Evolutionary conservation across 2,888 invertebrate genomes (phyloP), one percentile per base, ranked within the genome.

Genomic region (Dioctria rufipes): DNA sequence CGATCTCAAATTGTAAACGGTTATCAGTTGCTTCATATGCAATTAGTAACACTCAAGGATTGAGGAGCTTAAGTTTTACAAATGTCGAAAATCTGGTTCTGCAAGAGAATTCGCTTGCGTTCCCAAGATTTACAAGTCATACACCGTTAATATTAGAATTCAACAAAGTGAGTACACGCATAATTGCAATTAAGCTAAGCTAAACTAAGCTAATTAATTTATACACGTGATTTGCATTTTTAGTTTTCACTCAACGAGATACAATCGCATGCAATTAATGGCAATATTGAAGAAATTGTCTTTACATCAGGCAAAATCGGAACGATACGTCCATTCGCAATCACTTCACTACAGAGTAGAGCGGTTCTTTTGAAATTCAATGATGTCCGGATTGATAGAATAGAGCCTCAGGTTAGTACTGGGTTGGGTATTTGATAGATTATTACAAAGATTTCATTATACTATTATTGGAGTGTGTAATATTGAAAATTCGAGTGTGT

Each of bases 291-390:
- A 85, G 92, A 92, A 84, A 92, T 95, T 83, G 88, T 90, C 80
- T 92, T 96, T 82, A 91, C 91, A 80, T 90, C 92, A 83, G 92
- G 93, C 73, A 90, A 88, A 81, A 91, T 96, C 80, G 91, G 91
- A 40, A 90, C 90, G 80, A 90, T 95, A 81, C 91, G 91, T 84
- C 92, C 95, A 0, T 95, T 94, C 87, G 94, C 95, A 0, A 94
- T 96, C 86, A 93, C 94, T 81, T 94, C 94, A 87, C 91, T 95
- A 63, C 90, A 91, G 67, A 92, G 92, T 84, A 92, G 86, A 83
- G 87, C 92, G 73, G 92, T 93, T 84, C 91, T 90, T 75, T 90
- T 95, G 81, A 91, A 92, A 83, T 89, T 96, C 83, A 90, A 90
- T 49, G 91, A 93, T 84, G 93, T 93, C 80, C 87, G 87, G 3